Evolutionary conservation across 2,113 vertebrate species (phyloP), one percentile per base, ranked within the genome.

Genomic region (Gasterosteus aculeatus): DNA sequence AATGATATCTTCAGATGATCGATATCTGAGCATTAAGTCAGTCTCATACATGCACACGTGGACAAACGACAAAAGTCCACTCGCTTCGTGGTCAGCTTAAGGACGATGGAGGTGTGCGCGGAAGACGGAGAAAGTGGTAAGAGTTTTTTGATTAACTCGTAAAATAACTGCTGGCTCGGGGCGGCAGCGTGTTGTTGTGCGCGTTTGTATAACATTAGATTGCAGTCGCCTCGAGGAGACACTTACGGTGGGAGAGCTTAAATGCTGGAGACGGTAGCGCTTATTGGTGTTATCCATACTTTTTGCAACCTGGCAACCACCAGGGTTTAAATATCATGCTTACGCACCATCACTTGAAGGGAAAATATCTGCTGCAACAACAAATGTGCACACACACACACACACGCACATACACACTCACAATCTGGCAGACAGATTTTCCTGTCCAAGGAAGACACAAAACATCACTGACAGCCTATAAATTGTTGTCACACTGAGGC

Each of bases 391-490:
- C 66, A 67, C 26, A 58, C n/a, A 26, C 72, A 72, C 38, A 41
- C 57, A 39, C 22, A 16, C 15, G 74, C 22, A 58, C 31, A 35
- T 15, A 38, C 1, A 38, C 47, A 59, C 62, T 61, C 51, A 44
- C 66, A 87, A 69, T 74, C 42, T 82, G 62, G 54, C 2, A 7
- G 61, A 64, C 57, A 83, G 38, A 70, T 78, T 83, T 67, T 65
- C 22, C 59, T 69, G 47, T 29, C 31, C 7, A 57, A 58, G 29
- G 53, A 76, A 68, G 75, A 87, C 41, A 66, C 69, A 18, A 71
- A 77, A 74, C 56, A 64, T 58, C 82, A 44, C 59, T 77, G 74
- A 72, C 56, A 85, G 60, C 38, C 42, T 56, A 69, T 87, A 77
- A 79, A 89, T 69, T 77, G 63, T 29, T 7, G 67, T 56, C 65